phyloP scores from a whole-genome alignment of 1,140 invertebrate genomes.

The Maniola jurtina region DNA sequence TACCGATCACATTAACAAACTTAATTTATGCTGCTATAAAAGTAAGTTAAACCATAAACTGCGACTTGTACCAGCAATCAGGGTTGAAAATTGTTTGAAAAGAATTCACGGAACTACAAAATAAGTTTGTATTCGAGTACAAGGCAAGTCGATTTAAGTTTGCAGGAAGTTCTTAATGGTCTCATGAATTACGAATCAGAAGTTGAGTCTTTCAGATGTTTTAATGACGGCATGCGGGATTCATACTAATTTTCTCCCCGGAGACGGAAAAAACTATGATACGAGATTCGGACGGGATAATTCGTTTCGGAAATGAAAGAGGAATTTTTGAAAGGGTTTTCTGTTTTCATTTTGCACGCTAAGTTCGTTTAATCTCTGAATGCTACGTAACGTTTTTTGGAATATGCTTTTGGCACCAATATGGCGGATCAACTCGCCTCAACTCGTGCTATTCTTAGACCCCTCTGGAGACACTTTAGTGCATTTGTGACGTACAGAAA shows the following conservation, averaged over 20 bases:
- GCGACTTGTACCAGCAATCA: conserved; percentile 22
- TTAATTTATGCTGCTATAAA: neutral
- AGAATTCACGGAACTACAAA: conserved; percentile 22
- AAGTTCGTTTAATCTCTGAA: neutral
- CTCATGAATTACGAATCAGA: conserved; percentile 58
- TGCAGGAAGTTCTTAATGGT: conserved; percentile 53
- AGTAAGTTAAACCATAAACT: neutral
- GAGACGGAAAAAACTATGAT: conserved; percentile 9
- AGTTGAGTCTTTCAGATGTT: conserved; percentile 43
- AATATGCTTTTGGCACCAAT: too few relatives aligned
- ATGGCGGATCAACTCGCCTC: too few relatives aligned
- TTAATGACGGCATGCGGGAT: conserved; percentile 41
- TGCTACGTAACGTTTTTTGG: neutral
- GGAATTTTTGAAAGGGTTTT: conserved; percentile 5
- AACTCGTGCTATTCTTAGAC: too few relatives aligned
- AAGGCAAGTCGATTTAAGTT: conserved; percentile 64
- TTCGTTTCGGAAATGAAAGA: conserved; percentile 15
- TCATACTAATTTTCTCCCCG: conserved; percentile 28
- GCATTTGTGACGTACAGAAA: too few relatives aligned
- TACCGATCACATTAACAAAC: conserved; percentile 29
- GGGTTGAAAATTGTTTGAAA: conserved; percentile 16
- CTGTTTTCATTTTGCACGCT: neutral
- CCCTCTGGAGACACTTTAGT: too few relatives aligned
- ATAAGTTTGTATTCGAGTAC: conserved; percentile 46
- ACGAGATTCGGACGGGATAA: neutral